Evolutionary conservation across 1,140 invertebrate genomes (phyloP).

Genomic region (Cataglyphis hispanica): DNA sequence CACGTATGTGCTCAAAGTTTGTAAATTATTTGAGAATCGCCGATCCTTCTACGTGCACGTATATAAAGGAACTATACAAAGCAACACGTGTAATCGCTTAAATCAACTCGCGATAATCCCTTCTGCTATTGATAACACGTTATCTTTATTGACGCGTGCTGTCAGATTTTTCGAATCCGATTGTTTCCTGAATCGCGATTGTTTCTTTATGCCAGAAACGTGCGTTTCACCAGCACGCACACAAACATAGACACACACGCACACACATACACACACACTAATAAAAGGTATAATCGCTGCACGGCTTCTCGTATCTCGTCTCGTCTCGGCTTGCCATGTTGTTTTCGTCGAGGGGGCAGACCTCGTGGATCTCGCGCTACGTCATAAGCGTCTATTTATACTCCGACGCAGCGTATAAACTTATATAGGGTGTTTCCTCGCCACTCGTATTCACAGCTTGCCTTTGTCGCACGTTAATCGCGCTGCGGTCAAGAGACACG

Average conservation of each 20-base stretch:
- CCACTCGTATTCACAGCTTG: conserved; percentile 7
- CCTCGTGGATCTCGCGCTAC: conserved; percentile 63
- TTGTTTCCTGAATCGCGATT: neutral
- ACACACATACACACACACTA: neutral
- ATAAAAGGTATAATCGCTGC: neutral
- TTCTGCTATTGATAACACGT: neutral
- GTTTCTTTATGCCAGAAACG: conserved; percentile 19
- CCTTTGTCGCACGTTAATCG: neutral
- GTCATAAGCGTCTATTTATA: conserved; percentile 67
- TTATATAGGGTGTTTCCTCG: conserved; percentile 42
- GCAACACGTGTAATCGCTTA: conserved; percentile 23
- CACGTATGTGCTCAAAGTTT: neutral
- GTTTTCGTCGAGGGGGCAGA: conserved; percentile 67
- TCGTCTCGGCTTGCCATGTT: conserved; percentile 50
- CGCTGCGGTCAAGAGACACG: no score
- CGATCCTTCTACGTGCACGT: neutral
- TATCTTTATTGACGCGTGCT: conserved; percentile 35
- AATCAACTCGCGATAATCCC: conserved; percentile 29
- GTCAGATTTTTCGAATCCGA: conserved; percentile 33
- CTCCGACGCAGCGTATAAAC: conserved; percentile 29
- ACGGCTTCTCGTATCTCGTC: conserved; percentile 42
- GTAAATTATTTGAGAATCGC: conserved; percentile 13
- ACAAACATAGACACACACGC: neutral
- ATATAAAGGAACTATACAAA: neutral
- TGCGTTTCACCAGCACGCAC: conserved; percentile 1